Conservation (phyloP, 1,140 invertebrate species). For the Papilio polytes region DNA sequence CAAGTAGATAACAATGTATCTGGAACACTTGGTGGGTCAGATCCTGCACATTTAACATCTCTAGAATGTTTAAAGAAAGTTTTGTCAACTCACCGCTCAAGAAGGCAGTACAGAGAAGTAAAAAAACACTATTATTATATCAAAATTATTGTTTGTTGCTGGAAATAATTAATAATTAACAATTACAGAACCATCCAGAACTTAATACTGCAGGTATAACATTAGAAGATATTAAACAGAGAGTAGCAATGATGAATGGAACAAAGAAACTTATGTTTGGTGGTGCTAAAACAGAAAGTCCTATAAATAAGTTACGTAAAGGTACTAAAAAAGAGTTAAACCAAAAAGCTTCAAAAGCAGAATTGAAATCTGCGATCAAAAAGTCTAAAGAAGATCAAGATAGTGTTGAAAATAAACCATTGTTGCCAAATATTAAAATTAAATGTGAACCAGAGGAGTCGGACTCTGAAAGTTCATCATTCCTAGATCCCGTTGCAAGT, state of each 20-base stretch:
- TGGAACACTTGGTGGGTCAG: conserved; percentile 67
- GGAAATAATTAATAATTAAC: background rate
- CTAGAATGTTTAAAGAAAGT: conserved; percentile 74
- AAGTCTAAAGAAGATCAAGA: conserved; percentile 69
- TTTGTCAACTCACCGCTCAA: conserved; percentile 65
- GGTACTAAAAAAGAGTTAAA: conserved; percentile 64
- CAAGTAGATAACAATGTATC: conserved; percentile 66
- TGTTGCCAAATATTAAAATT: conserved; percentile 75
- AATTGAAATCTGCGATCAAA: conserved; percentile 57
- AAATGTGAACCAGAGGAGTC: conserved; percentile 76
- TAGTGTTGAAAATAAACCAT: conserved; percentile 64
- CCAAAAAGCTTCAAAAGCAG: conserved; percentile 53
- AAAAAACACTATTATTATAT: background rate
- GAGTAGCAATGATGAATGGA: conserved; percentile 74
- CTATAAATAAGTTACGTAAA: conserved; percentile 65
- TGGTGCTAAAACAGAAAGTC: conserved; percentile 65
- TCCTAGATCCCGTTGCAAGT: conserved; percentile 67
- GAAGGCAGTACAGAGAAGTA: conserved; percentile 76
- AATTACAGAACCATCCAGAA: conserved; percentile 78
- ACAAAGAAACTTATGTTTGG: conserved; percentile 79
- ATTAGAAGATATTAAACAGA: conserved; percentile 77
- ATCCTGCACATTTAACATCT: conserved; percentile 64
- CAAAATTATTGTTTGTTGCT: background rate
- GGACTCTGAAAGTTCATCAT: conserved; percentile 73
- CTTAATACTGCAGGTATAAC: conserved; percentile 76